These are phyloP conservation scores for Casuarius casuarius DNA, from an alignment of 2,113 vertebrate genomes.

Conservation along the genomic window DNA sequence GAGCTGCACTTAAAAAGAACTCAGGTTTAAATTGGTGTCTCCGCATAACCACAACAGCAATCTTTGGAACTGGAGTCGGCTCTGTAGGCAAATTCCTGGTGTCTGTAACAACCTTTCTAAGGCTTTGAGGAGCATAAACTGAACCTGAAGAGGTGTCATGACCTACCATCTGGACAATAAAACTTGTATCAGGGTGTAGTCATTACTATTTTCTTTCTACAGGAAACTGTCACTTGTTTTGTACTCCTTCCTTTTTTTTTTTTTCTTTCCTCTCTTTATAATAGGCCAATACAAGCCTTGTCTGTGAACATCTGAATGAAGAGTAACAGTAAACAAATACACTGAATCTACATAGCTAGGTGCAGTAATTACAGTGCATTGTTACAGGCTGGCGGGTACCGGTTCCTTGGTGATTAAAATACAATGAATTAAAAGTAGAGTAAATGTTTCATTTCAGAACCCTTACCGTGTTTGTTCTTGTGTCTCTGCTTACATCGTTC, in stretches of 20 bases:
- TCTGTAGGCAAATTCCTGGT: slow-evolving; percentile 45
- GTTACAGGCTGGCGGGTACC: neutral
- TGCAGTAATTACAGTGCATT: neutral
- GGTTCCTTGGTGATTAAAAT: slow-evolving; percentile 13
- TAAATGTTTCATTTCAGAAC: neutral
- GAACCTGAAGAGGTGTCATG: slow-evolving; percentile 29
- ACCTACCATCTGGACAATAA: slow-evolving; percentile 24
- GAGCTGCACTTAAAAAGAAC: slow-evolving; percentile 33
- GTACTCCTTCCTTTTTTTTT: neutral
- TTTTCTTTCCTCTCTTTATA: neutral
- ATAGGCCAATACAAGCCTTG: neutral
- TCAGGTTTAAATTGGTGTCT: slow-evolving; percentile 5
- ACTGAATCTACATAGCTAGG: neutral
- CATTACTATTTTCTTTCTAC: neutral
- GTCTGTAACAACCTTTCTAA: slow-evolving; percentile 19
- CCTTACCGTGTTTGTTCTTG: neutral
- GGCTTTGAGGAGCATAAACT: slow-evolving; percentile 31
- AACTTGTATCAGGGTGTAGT: neutral
- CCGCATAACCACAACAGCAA: neutral
- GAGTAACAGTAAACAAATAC: neutral
- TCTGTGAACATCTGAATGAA: neutral
- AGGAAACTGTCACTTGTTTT: neutral
- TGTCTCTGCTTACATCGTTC: neutral
- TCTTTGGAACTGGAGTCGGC: neutral
- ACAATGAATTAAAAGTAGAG: neutral